Base-by-base conservation (phyloP, 1,140 invertebrate species). In the Tetramorium simillimum region DNA sequence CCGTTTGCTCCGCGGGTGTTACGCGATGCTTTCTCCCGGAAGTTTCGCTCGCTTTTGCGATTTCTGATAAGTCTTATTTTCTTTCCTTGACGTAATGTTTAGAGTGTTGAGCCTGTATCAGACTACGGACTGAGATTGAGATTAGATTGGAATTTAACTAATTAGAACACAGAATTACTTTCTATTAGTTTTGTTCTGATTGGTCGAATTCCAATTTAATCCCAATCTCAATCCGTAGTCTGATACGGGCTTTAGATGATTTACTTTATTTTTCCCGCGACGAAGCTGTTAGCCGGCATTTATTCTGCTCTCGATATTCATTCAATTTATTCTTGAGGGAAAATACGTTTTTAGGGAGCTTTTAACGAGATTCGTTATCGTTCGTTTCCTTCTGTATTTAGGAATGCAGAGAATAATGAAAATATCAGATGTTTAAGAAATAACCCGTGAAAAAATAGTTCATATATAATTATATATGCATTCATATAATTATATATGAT, bases 1-100 rank as follows among this genome's bases (percentile, higher is more conserved):
- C 12, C 18, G 18, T 49, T 78, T 14, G 10, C 12, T 46, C 28
- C 24, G 10, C 12, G 21, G 10, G 14, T 21, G 16, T 46, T 49
- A 65, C 5, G 18, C 5, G 12, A 28, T 49, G 49, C 76, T 78
- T 78, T 78, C 76, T 49, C 58, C 75, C 40, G 75, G 58, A 77
- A 77, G 56, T 75, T 6, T 60, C 14, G 40, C 18, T 63, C 16
- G 37, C 37, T 58, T 58, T 56, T 56, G n/a, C 33, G 37, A 77
- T 62, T 77, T 43, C 1, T 24, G 21, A 62, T 60, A 62, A 28
- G 58, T 58, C 16, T 16, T 65, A 12, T n/a, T 28, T 78, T 65
- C 4, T 14, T 43, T 24, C 4, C 33, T 33, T 33, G 33, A 33
- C 33, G 33, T 33, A 33, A 33, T 33, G 33, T 33, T 33, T 33